These are phyloP conservation scores for Creontiades dilutus DNA, from an alignment of 2,888 invertebrate species.

Conservation along the genomic window DNA sequence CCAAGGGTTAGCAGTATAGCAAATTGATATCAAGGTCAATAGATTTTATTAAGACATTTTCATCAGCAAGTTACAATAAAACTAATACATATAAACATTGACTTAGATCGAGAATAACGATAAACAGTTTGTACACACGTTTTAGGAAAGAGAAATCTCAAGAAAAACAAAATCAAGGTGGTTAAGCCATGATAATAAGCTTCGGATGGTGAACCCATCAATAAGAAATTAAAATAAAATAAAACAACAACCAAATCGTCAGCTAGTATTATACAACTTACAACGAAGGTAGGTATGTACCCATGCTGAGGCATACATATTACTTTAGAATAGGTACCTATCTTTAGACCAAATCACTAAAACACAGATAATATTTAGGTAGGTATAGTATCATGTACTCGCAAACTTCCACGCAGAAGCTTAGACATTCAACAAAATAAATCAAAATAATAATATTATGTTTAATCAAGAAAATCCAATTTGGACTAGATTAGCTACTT, in stretches of 20 bases:
- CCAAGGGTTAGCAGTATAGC: no score
- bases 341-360: constrained; percentile 41
- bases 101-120: constrained; percentile 66
- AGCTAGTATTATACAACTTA: constrained; percentile 40
- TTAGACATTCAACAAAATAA: constrained; percentile 47
- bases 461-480: not conserved
- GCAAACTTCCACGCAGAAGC: constrained; percentile 42
- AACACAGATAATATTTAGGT: constrained; percentile 45
- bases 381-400: constrained; percentile 46
- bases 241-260: not conserved
- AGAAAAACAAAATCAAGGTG: constrained; percentile 50
- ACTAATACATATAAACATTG: constrained; percentile 69
- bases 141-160: constrained; percentile 63
- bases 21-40: constrained; percentile 60
- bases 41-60: constrained; percentile 70
- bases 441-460: constrained; percentile 50
- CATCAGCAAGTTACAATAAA: constrained; percentile 71
- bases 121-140: constrained; percentile 68
- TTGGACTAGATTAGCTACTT: constrained; percentile 58
- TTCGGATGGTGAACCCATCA: constrained; percentile 33
- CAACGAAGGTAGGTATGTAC: constrained; percentile 20
- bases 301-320: constrained; percentile 37
- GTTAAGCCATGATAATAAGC: constrained; percentile 49
- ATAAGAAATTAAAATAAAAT: constrained; percentile 3
- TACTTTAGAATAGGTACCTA: not conserved